These are phyloP conservation scores for Anarsia innoxiella DNA, from an alignment of 2,888 invertebrate species.

Conservation along the genomic window DNA sequence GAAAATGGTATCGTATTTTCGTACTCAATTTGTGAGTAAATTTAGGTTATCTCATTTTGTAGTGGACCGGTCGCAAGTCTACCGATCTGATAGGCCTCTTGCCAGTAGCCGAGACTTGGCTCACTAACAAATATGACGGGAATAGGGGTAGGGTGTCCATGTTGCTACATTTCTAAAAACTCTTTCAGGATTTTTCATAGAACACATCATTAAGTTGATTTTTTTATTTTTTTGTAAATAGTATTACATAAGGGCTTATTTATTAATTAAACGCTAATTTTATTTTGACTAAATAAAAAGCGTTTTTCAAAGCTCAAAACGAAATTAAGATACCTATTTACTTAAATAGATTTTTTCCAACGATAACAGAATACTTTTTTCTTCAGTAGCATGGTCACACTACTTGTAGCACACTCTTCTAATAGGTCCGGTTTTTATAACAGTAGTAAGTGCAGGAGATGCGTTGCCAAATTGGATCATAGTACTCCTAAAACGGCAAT, in stretches of 20 bases:
- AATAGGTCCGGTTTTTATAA: slow-evolving; percentile 20
- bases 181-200: neutral
- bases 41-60: slow-evolving; percentile 52
- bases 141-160: slow-evolving; percentile 21
- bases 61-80: slow-evolving; percentile 27
- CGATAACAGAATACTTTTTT: neutral
- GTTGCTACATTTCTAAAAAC: neutral
- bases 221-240: neutral
- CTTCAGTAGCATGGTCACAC: slow-evolving; percentile 4
- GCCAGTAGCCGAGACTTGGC: slow-evolving; percentile 57
- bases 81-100: slow-evolving; percentile 55
- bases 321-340: neutral
- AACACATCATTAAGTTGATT: neutral
- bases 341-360: neutral
- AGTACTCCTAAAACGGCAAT: slow-evolving; percentile 9
- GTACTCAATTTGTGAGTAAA: slow-evolving; percentile 42
- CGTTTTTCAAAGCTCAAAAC: neutral
- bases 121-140: slow-evolving; percentile 31
- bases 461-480: slow-evolving; percentile 24
- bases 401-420: slow-evolving; percentile 14
- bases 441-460: slow-evolving; percentile 20
- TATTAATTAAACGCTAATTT: neutral
- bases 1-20: too few relatives aligned
- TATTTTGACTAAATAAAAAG: neutral
- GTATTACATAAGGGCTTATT: neutral